A percentile compares a stretch with the other conserved stretches of the same genome.
phyloP scores from a whole-genome alignment of 2,113 vertebrate species.

The Mesocricetus auratus region DNA sequence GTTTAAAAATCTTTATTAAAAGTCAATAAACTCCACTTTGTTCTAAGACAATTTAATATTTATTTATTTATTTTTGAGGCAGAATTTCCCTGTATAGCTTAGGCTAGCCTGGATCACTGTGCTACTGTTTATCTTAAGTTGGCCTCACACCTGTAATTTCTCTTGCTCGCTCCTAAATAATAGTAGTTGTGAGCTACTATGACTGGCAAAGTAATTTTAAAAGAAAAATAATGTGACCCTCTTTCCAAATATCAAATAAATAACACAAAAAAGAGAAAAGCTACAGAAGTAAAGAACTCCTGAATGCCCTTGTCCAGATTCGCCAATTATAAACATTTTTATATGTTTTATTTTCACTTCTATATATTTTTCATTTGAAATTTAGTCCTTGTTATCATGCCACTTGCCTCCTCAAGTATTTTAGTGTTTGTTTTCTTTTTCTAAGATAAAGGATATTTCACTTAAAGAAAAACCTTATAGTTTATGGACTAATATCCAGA shows the following conservation, averaged over 20 bases:
- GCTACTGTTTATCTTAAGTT: background rate
- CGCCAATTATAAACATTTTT: background rate
- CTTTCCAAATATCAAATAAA: background rate
- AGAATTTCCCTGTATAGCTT: background rate
- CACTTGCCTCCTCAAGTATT: background rate
- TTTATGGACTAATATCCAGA: background rate
- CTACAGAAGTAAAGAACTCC: slow-evolving; percentile 24
- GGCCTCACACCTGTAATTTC: background rate
- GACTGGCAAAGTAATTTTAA: background rate
- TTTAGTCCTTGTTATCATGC: background rate
- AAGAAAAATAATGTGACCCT: background rate
- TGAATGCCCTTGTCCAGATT: background rate
- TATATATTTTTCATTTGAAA: background rate
- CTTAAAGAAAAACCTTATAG: background rate
- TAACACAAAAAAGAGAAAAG: slow-evolving; percentile 4
- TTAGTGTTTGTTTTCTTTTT: background rate
- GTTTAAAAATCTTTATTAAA: background rate
- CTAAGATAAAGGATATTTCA: background rate
- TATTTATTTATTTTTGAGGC: background rate
- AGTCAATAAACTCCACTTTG: background rate
- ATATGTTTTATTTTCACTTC: background rate
- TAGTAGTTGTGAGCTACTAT: background rate
- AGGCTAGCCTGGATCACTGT: background rate
- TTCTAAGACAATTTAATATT: background rate
- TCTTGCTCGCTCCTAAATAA: background rate